Conservation (phyloP, 1,140 invertebrate genomes). For the Triops longicaudatus region DNA sequence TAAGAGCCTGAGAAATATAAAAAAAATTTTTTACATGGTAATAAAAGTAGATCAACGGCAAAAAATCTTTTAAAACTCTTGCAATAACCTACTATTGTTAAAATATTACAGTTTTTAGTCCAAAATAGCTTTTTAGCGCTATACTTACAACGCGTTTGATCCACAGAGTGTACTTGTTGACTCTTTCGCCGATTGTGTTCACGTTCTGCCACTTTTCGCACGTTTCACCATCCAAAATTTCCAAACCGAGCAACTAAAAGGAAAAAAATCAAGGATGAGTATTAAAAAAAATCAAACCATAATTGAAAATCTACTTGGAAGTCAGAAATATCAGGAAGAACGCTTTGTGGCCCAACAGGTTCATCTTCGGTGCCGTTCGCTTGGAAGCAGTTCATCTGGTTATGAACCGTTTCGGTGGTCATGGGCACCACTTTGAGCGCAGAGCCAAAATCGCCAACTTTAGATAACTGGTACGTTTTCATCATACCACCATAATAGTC, state of each 20-base stretch:
- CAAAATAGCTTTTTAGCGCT: neutral
- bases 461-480: constrained; percentile 70
- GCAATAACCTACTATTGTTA: too few relatives aligned
- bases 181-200: constrained; percentile 60
- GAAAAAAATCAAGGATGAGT: constrained; percentile 21
- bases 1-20: too few relatives aligned
- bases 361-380: constrained; percentile 63
- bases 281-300: constrained; percentile 24
- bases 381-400: constrained; percentile 70
- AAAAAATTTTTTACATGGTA: too few relatives aligned
- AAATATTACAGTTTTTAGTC: too few relatives aligned
- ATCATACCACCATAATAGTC: constrained; percentile 95
- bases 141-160: constrained; percentile 54
- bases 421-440: constrained; percentile 78
- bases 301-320: constrained; percentile 52
- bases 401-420: constrained; percentile 61
- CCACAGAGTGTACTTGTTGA: constrained; percentile 81
- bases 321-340: constrained; percentile 69
- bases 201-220: constrained; percentile 65
- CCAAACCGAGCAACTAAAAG: constrained; percentile 36
- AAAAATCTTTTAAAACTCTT: too few relatives aligned
- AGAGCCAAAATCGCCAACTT: constrained; percentile 55
- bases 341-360: constrained; percentile 58
- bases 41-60: too few relatives aligned
- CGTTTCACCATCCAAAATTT: constrained; percentile 35